Base-by-base conservation (phyloP, 1,140 invertebrate genomes). In the Drosophila nigrodunni region DNA sequence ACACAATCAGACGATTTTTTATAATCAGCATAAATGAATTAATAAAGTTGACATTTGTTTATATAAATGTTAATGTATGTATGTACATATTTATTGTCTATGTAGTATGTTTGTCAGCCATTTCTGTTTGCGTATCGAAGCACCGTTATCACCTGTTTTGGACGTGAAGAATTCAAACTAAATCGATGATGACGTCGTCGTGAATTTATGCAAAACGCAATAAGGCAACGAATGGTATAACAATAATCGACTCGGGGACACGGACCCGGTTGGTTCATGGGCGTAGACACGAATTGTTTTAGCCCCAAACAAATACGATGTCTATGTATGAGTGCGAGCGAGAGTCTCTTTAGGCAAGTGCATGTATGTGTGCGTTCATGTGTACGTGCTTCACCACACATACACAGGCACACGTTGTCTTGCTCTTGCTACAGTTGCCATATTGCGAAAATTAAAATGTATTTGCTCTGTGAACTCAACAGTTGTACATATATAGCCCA, bases 131-230 rank as follows among this genome's bases (percentile, higher is more conserved):
- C 47, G 41, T 67, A 67, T 58, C 50, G 8, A 57, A 47, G 18
- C 30, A 44, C 58, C 49, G 46, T 79, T 87, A 87, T 87, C 77
- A 60, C 60, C 43, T 59, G 49, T 74, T 78, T 74, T 39, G 18
- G 11, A 60, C 61, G 75, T 79, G 74, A n/a, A 68, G 46, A 74
- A 43, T 62, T 44, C 21, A 71, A 67, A 50, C 55, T 21, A 77
- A 68, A 72, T 76, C 11, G 68, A 46, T 18, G 46, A 61, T 68
- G 71, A 65, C 55, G 74, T 37, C 15, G 41, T 18, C 34, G 34
- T 46, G 52, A 80, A 70, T 89, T 89, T 80, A 89, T 89, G 85
- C 67, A 83, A 80, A 83, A 88, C 83, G 83, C 83, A 88, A 88
- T 78, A 83, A 80, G 77, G 52, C 61, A 59, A 54, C 13, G 30